phyloP scores from a whole-genome alignment of 1,140 invertebrate genomes.

The Drosophila nebulosa region DNA sequence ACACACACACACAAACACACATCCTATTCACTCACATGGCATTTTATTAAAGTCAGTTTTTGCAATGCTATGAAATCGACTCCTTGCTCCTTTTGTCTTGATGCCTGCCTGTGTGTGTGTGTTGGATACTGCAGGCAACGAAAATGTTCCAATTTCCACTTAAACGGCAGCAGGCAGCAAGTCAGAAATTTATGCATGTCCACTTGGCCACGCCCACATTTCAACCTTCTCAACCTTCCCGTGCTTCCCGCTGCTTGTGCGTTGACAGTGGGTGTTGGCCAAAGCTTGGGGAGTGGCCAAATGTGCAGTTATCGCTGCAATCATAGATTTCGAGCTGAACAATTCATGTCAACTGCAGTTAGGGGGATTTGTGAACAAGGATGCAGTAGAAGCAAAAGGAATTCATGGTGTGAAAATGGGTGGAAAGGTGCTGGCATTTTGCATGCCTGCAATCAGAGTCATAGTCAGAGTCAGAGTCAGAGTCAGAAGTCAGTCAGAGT shows the following conservation, averaged over 20 bases:
- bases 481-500: not conserved
- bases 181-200: conserved; percentile 59
- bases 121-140: conserved; percentile 25
- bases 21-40: conserved; percentile 18
- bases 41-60: conserved; percentile 19
- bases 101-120: conserved; percentile 15
- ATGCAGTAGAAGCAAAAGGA: not conserved
- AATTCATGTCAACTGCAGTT: conserved; percentile 74
- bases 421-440: conserved; percentile 66
- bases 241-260: conserved; percentile 13
- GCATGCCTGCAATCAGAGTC: conserved; percentile 60
- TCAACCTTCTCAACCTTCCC: no score
- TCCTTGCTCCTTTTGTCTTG: not conserved
- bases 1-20: not conserved
- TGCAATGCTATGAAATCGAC: conserved; percentile 4
- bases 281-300: not conserved
- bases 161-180: conserved; percentile 55
- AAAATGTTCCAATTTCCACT: conserved; percentile 56
- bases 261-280: not conserved
- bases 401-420: not conserved
- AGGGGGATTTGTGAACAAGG: conserved; percentile 28
- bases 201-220: conserved; percentile 42
- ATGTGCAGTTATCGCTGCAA: conserved; percentile 69
- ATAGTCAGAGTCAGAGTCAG: not conserved
- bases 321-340: conserved; percentile 75